These are phyloP conservation scores for Phaethon lepturus DNA, from an alignment of 2,113 vertebrate genomes.

Conservation along the genomic window DNA sequence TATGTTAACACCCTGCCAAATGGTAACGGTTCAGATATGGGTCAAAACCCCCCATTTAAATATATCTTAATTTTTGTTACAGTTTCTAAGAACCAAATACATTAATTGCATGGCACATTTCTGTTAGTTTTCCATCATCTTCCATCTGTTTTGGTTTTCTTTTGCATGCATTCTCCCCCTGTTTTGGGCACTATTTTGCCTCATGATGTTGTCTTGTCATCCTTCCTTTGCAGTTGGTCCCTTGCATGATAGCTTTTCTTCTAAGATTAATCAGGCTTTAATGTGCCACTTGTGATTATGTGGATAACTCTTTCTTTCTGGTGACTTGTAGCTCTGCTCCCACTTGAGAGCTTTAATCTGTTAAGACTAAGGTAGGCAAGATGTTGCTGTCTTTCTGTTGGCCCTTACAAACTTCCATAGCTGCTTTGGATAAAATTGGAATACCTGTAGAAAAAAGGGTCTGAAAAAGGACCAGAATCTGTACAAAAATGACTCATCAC, in stretches of 20 bases:
- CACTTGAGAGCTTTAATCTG: not conserved
- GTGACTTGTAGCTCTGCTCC: not conserved
- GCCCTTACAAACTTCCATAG: not conserved
- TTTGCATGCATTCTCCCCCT: not conserved
- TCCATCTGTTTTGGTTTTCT: not conserved
- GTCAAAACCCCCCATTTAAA: not conserved
- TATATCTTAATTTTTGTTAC: not conserved
- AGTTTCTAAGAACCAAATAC: not conserved
- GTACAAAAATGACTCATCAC: not conserved
- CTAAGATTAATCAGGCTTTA: not conserved
- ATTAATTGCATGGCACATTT: not conserved
- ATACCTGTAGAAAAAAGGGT: not conserved
- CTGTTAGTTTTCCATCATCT: not conserved
- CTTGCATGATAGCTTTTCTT: not conserved
- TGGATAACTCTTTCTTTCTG: not conserved
- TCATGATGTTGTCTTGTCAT: not conserved
- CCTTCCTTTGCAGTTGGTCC: not conserved
- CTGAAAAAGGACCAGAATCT: not conserved
- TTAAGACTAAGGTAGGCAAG: not conserved
- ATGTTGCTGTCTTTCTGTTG: not conserved
- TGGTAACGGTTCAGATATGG: not conserved
- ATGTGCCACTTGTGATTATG: not conserved
- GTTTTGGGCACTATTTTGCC: not conserved
- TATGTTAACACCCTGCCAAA: not conserved
- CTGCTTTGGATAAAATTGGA: not conserved